Evolutionary conservation across 2,797 vertebrate species (phyloP).

Genomic region (Hapalemur alaotrensis): DNA sequence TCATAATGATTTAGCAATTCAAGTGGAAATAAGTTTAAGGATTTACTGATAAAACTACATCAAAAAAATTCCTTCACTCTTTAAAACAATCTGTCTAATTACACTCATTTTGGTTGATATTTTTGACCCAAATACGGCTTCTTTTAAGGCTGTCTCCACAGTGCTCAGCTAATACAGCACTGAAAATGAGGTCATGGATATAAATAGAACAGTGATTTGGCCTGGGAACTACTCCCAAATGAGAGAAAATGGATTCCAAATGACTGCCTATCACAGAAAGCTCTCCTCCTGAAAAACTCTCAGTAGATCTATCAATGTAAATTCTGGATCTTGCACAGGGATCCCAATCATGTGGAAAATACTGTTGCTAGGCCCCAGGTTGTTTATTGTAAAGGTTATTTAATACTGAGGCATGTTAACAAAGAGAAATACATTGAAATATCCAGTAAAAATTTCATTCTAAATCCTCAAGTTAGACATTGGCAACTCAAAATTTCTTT

Average conservation of each 20-base stretch:
- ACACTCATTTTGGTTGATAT: constrained; percentile 40
- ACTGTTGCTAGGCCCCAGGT: not conserved
- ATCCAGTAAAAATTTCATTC: not conserved
- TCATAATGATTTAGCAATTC: constrained; percentile 10
- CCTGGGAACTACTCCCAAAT: constrained; percentile 58
- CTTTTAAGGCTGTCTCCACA: constrained; percentile 60
- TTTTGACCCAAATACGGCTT: constrained; percentile 68
- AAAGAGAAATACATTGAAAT: constrained; percentile 20
- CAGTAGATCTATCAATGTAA: not conserved
- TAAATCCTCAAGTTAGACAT: not conserved
- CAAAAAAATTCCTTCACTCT: not conserved
- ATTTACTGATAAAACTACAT: constrained; percentile 5
- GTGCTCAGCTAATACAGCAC: not conserved
- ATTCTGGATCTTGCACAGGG: constrained; percentile 7
- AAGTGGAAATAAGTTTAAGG: constrained; percentile 41
- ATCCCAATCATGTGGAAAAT: not conserved
- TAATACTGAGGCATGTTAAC: not conserved
- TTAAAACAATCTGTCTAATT: constrained; percentile 38
- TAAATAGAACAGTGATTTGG: constrained; percentile 58
- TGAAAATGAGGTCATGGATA: constrained; percentile 63
- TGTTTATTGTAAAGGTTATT: not conserved
- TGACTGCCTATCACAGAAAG: constrained; percentile 52
- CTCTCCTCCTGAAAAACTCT: constrained; percentile 64
- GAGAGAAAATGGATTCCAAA: constrained; percentile 69
- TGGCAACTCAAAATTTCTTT: not conserved